A percentile compares a stretch with the other conserved stretches of the same genome.
Conservation (phyloP, 2,797 vertebrate species). For the Rhodeus uyekii region DNA sequence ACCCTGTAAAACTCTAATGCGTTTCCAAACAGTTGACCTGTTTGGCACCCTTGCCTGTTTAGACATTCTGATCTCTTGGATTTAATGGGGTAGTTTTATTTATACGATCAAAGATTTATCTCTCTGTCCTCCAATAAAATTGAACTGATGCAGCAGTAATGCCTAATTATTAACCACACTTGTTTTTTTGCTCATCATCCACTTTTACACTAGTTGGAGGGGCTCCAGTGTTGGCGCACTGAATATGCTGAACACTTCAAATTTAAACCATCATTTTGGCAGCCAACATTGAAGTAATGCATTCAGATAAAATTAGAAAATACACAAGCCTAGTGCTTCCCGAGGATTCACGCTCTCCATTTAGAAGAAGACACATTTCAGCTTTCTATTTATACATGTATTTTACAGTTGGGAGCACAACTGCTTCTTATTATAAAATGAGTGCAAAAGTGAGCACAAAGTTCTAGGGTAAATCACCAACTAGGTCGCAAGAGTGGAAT, state of each 20-base stretch:
- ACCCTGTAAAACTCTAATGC: conserved; percentile 4
- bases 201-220: conserved; percentile 23
- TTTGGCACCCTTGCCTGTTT: background rate
- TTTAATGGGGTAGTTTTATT: conserved; percentile 28
- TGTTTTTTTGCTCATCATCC: conserved; percentile 28
- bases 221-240: background rate
- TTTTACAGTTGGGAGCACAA: background rate
- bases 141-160: conserved; percentile 19
- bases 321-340: conserved; percentile 24
- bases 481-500: background rate
- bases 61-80: background rate
- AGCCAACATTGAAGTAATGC: conserved; percentile 23
- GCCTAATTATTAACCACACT: conserved; percentile 20
- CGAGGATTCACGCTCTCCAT: background rate
- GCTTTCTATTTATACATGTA: background rate
- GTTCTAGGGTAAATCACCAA: background rate
- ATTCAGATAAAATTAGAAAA: conserved; percentile 50
- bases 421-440: background rate
- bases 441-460: background rate
- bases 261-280: conserved; percentile 29
- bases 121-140: conserved; percentile 37
- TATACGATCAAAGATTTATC: conserved; percentile 23
- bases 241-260: conserved; percentile 52
- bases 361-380: background rate
- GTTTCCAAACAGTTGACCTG: conserved; percentile 9